A percentile compares a stretch with the other conserved stretches of the same genome.
phyloP scores from a whole-genome alignment of 2,797 vertebrate genomes.

The Micromesistius poutassou region DNA sequence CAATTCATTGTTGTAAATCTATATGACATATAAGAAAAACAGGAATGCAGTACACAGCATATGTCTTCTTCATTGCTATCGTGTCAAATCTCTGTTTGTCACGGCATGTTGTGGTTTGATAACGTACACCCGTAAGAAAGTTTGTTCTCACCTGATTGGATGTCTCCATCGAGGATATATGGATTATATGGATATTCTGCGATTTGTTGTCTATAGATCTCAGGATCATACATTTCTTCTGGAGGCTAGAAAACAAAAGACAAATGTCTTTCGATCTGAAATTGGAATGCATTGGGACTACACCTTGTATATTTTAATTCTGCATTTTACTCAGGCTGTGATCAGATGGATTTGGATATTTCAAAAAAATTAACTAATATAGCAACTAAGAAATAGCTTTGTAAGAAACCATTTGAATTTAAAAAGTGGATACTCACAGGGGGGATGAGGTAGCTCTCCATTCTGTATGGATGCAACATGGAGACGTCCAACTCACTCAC shows the following conservation, averaged over 20 bases:
- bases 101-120: not conserved
- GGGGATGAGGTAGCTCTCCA: constrained; percentile 97
- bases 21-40: not conserved
- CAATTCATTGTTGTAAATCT: not conserved
- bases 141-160: constrained; percentile 81
- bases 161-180: constrained; percentile 89
- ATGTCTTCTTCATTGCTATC: too few relatives aligned
- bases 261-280: constrained; percentile 31
- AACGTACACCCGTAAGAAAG: constrained; percentile 25
- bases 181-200: constrained; percentile 82
- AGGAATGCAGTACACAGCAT: not conserved
- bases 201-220: constrained; percentile 86
- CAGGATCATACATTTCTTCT: constrained; percentile 93
- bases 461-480: constrained; percentile 98
- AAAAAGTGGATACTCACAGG: constrained; percentile 83
- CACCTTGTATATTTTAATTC: not conserved
- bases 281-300: not conserved
- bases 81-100: too few relatives aligned
- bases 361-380: too few relatives aligned
- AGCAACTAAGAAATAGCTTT: not conserved
- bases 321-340: not conserved
- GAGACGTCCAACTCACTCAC: constrained; percentile 67
- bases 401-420: constrained; percentile 12
- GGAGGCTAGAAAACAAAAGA: constrained; percentile 71
- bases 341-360: not conserved